Base-by-base conservation (phyloP, 2,113 vertebrate species). In the Aythya baeri region DNA sequence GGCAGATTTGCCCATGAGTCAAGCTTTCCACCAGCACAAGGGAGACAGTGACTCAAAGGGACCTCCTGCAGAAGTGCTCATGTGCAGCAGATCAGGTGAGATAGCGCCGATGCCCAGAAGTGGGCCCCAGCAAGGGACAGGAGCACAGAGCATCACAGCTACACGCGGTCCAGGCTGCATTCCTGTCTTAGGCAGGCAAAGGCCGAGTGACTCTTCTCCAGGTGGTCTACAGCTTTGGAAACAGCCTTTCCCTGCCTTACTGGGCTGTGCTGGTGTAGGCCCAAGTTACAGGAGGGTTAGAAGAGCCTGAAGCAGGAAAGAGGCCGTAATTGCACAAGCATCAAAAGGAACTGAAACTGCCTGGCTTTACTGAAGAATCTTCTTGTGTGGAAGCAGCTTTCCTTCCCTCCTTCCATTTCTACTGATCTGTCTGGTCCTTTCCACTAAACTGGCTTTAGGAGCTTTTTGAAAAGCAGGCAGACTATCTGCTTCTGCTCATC, bases 41-140 rank as follows among this genome's bases (percentile, higher is more conserved):
- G 55, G 49, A 62, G 27, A 52, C 0, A 0, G 22, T 5, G 86
- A 41, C 82, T 32, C 22, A 6, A 15, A 32, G n/a, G 32, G 8
- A 32, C 5, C 32, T 49, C 32, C 57, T 20, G 62, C 14, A 57
- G 50, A 57, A 58, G 20, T 5, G 9, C 44, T 20, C 3, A 7
- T 0, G 7, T 21, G 17, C 25, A 2, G 2, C 41, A 9, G 36
- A 21, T 22, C 49, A 46, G 79, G 36, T 2, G 2, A 17, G 55
- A 21, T 0, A 13, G 22, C 1, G 2, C 21, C 0, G 0, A 17
- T 32, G 65, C 29, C 38, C 36, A 29, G 21, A 32, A n/a, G 71
- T 11, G 16, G 25, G 23, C 46, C 9, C 52, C 0, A 0, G 54
- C 4, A 17, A 5, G 0, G 1, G 36, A 9, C 8, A 38, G 67